Base-by-base conservation (phyloP, 2,113 vertebrate genomes). In the Hepsetus odoe region DNA sequence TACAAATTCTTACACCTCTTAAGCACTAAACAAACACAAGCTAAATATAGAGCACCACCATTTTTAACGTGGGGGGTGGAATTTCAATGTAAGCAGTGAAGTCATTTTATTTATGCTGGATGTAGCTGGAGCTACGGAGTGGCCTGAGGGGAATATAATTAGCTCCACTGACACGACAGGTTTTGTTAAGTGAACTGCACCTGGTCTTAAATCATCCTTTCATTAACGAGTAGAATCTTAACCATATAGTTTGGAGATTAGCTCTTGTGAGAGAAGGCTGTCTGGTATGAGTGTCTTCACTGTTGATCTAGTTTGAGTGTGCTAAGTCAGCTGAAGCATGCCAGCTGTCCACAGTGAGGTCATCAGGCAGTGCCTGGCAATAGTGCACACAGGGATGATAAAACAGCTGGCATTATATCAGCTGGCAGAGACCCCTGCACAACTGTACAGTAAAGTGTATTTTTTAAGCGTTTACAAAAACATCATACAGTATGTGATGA, bases 221-320 rank as follows among this genome's bases (percentile, higher is more conserved):
- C 33, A 64, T 33, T 33, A 64, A 16, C 8, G 77, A 81, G 89
- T 91, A 87, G 85, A 84, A 66, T 85, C 86, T 83, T 88, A 87
- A 89, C 84, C 85, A 38, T 65, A 62, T 65, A 65, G 61, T 38
- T 16, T 38, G 9, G 20, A 65, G 61, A 65, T 38, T 65, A 38
- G 61, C 61, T 65, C 18, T 32, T 38, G 56, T 76, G 14, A 51
- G 59, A 51, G 11, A 32, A 73, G 14, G 14, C 55, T 33, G 16
- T 16, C 24, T 75, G 61, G 42, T 55, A 66, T 38, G 7, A 16
- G 13, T n/a, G 26, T 24, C 51, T 77, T 59, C 18, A 33, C 32
- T 77, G 51, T 76, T 26, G 61, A 22, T 65, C 61, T 38, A 22
- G 61, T 38, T 38, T 65, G 32, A 38, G 61, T 65, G 61, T 65